Conservation (phyloP, 2,113 vertebrate genomes). For the Microtus montanus region DNA sequence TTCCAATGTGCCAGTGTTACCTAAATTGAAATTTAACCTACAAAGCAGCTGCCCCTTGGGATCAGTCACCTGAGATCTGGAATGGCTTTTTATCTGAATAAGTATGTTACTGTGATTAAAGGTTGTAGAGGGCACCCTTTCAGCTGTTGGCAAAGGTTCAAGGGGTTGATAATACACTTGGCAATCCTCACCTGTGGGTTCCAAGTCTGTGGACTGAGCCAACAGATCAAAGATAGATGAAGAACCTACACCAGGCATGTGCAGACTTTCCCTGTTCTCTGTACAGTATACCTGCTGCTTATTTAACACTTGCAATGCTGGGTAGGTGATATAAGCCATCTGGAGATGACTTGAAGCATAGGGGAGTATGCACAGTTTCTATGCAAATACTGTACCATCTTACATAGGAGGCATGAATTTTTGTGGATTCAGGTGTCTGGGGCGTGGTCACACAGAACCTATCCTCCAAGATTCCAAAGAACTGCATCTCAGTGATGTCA, state of each 20-base stretch:
- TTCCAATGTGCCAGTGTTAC: not conserved
- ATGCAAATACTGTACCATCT: not conserved
- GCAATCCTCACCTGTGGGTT: not conserved
- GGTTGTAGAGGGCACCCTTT: not conserved
- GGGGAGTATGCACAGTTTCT: not conserved
- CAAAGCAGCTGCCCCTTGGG: not conserved
- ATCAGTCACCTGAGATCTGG: not conserved
- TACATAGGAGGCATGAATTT: no score
- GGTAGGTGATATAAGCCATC: not conserved
- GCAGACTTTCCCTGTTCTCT: not conserved
- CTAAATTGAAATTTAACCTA: slow-evolving; percentile 11
- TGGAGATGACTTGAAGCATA: not conserved
- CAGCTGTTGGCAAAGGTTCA: not conserved
- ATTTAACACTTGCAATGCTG: not conserved
- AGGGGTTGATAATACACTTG: not conserved
- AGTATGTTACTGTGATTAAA: not conserved
- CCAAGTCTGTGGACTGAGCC: not conserved
- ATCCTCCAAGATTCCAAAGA: not conserved
- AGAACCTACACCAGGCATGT: not conserved
- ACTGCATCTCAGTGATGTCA: not conserved
- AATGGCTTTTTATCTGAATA: not conserved
- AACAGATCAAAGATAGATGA: not conserved
- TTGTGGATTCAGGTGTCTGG: not conserved
- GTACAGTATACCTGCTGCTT: not conserved
- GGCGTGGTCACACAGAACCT: not conserved